Evolutionary conservation across 2,797 vertebrate genomes (phyloP).

Genomic region (Leptodactylus fallax): DNA sequence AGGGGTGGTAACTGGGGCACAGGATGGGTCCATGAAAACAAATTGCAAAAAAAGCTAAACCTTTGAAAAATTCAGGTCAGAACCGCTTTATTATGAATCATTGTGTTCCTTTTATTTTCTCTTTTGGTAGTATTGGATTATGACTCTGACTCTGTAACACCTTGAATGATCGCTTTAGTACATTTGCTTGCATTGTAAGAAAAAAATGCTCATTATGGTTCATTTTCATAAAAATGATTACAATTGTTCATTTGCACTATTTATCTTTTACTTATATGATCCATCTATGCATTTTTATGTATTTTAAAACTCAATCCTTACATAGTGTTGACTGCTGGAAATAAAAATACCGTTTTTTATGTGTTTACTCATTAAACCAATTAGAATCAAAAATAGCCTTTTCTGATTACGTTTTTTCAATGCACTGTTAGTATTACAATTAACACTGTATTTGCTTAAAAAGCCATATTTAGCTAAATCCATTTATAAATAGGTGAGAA

Average conservation of each 20-base stretch:
- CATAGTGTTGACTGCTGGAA: background rate
- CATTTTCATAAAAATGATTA: too few relatives aligned
- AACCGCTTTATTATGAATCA: too few relatives aligned
- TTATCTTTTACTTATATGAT: background rate
- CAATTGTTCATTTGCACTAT: background rate
- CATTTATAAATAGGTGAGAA: background rate
- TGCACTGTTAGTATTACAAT: background rate
- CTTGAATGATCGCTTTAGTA: too few relatives aligned
- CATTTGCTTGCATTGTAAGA: too few relatives aligned
- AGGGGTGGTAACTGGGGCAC: too few relatives aligned
- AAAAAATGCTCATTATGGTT: too few relatives aligned
- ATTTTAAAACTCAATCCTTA: background rate
- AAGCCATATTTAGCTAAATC: background rate
- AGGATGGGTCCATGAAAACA: too few relatives aligned
- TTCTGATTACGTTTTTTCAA: background rate
- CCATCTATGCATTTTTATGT: background rate
- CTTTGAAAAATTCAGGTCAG: too few relatives aligned
- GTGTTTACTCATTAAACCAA: background rate
- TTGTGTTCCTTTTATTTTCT: too few relatives aligned
- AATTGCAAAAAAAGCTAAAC: too few relatives aligned
- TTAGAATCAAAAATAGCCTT: background rate
- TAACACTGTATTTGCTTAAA: background rate
- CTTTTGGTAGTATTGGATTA: too few relatives aligned
- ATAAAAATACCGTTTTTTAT: background rate
- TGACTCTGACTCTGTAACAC: too few relatives aligned